Evolutionary conservation across 1,140 invertebrate genomes (phyloP), one percentile per base, ranked within the genome.

Genomic region (Leptoteleia sp.): DNA sequence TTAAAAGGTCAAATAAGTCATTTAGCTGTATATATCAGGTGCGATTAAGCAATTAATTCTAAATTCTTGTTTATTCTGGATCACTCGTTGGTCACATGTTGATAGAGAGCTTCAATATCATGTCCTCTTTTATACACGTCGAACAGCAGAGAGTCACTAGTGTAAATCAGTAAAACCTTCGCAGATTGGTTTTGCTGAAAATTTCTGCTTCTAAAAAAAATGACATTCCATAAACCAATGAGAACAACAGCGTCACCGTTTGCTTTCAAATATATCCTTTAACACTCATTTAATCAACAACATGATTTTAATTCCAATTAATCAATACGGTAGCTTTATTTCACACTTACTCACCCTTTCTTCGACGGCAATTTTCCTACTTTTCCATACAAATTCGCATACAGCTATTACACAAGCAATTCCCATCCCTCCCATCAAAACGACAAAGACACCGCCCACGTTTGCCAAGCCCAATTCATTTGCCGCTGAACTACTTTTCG

Each of bases 371-470:
- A 96, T 93, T 89, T 97, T 96, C 81, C 95, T 91, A 38, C 95
- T 96, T 89, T 97, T 97, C 96, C 96, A 97, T 7, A 97, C 93
- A 87, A 97, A 97, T 88, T 98, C 97, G 85, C 95, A 95, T 12
- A 97, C 94, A 5, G 95, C 95, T 70, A 96, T 95, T 57, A 96
- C 94, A 83, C 95, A 96, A 2, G 95, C 95, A 13, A 96, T 93
- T 5, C 94, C 94, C 94, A 96, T 96, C 6, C 96, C 96, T 25
- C 94, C 95, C 91, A 97, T 94, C 12, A 99, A 91, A 0, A 98
- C 96, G 0, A 98, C 96, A 87, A 98, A 99, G 1, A 99, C 97
- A 1, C 97, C 97, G 42, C 97, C 96, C 29, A 98, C 96, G 85
- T 98, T 98, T 7, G 95, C 95, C 73, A 99, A 89, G 6, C 96